Base-by-base conservation (phyloP, 1,140 invertebrate species). In the Papilio helenus region DNA sequence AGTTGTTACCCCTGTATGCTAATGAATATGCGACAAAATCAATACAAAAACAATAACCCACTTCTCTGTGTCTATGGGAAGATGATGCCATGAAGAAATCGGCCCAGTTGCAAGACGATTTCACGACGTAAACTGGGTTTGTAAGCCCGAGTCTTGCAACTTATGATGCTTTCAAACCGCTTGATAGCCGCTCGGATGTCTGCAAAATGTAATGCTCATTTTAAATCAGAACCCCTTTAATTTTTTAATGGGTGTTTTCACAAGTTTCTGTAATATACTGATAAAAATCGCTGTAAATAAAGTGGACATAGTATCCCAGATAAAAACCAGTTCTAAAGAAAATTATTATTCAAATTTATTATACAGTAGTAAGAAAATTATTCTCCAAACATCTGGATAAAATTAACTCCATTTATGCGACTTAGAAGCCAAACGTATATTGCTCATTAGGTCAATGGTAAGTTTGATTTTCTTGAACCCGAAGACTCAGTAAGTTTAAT, bases 51-150 rank as follows among this genome's bases (percentile, higher is more conserved):
- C 87, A 86, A 88, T 86, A 68, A 80, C 51, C 77, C 72, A 68
- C 80, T 76, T 80, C 83, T 76, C 68, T 74, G 74, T 44, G 74
- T 81, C 51, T 85, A 84, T 86, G 84, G 81, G 86, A 87, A 89
- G 84, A 84, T 82, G 82, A 86, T 84, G 80, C 73, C 84, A 81
- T 86, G 80, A 88, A 86, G 88, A 89, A 89, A 89, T 89, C 86
- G 83, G 79, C 83, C 83, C 77, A 79, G 74, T 86, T 79, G 72
- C 79, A n/a, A 76, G 76, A 58, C n/a, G 39, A 42, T 76, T 83
- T 83, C 77, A 76, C 79, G 76, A 58, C 68, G 76, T 65, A 58
- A 78, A 81, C 68, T 73, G 26, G 68, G 79, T 44, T 76, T 78
- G 76, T 42, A 44, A 71, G 51, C 39, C 71, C 51, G 44, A 42